These are phyloP conservation scores for Gadus chalcogrammus DNA, from an alignment of 2,113 vertebrate genomes.

Conservation along the genomic window DNA sequence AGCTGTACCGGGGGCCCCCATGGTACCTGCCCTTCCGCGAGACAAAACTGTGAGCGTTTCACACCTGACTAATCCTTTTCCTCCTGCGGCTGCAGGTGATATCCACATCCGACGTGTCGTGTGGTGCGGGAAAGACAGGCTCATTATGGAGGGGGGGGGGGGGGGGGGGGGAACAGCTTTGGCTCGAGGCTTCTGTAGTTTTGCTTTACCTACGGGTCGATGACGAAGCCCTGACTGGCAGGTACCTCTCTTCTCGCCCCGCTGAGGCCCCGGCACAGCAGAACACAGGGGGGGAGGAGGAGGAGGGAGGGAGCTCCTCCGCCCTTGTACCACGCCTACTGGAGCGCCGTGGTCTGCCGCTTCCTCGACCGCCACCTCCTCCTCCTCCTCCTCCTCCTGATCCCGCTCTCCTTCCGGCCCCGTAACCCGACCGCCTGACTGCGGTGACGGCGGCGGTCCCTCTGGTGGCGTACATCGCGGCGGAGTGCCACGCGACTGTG, in stretches of 20 bases:
- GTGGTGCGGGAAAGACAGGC: neutral
- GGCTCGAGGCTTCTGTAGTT: neutral
- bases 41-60: too few species aligned
- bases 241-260: constrained; percentile 44
- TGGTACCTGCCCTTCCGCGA: too few species aligned
- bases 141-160: neutral
- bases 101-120: neutral
- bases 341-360: constrained; percentile 14
- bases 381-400: constrained; percentile 19
- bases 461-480: too few species aligned
- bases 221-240: constrained; percentile 23
- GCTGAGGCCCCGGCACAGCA: constrained; percentile 43
- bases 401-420: constrained; percentile 20
- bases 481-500: neutral
- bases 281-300: constrained; percentile 30
- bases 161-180: too few species aligned
- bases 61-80: too few species aligned
- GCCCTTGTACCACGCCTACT: constrained; percentile 15
- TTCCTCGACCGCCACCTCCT: neutral
- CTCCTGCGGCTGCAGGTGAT: too few species aligned
- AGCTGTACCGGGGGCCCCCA: too few species aligned
- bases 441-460: too few species aligned
- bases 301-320: neutral
- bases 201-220: constrained; percentile 51
- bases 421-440: constrained; percentile 33